Evolutionary conservation across 2,113 vertebrate genomes (phyloP), one percentile per base, ranked within the genome.

Genomic region (Hemichromis elongatus): DNA sequence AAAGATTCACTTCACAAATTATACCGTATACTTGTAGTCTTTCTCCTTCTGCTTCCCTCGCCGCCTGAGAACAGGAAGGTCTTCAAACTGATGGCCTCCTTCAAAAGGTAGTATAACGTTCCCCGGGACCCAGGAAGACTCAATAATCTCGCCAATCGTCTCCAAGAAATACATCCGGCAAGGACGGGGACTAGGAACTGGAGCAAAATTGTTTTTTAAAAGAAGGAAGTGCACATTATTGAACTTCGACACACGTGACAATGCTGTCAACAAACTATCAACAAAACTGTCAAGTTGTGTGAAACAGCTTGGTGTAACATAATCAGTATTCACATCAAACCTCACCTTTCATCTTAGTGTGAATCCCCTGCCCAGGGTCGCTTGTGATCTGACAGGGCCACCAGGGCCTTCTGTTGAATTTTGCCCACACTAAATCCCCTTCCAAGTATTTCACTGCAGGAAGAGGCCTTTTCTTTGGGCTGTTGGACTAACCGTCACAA

Each of bases 401-500:
- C 99, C 99, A 99, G 9, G 99, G 98, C 73, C 98, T 96, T 87
- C 97, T 96, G 96, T 98, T 98, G 95, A 99, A 98, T 94, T 99
- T 99, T 90, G 98, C 98, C 99, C 99, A 99, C 88, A 99, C 98
- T 86, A 99, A 93, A 94, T 99, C 97, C 82, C 98, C 98, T 91
- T 97, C 96, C 89, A 97, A 92, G 92, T 97, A 98, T 92, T 97
- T 97, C 26, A 95, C 93, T 79, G 96, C 91, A 70, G 97, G 97
- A 33, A 95, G 84, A 88, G 95, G 93, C 88, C 97, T 98, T 95
- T 97, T 99, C 96, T 96, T 95, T 96, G 96, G 96, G 93, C 96
- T 96, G 77, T 97, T 96, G 95, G 97, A 97, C 97, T 96, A 88
- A 95, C 87, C 83, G 77, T 18, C 59, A 92, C 45, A 93, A 95